Conservation (phyloP, 2,113 vertebrate genomes). For the Pterocles orientalis region DNA sequence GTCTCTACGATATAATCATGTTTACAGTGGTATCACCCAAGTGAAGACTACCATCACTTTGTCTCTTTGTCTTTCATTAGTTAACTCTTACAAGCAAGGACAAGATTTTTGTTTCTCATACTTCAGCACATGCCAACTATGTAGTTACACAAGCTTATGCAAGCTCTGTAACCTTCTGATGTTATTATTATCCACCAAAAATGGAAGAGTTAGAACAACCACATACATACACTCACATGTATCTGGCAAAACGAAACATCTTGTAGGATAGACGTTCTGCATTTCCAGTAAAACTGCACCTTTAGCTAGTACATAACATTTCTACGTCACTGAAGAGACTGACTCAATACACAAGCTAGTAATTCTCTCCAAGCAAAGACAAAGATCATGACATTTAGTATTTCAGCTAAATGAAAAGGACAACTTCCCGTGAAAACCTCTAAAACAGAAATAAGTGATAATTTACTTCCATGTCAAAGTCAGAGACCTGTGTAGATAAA, state of each 20-base stretch:
- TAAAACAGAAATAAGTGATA: not conserved
- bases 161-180: not conserved
- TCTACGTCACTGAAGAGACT: not conserved
- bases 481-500: not conserved
- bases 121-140: not conserved
- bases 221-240: not conserved
- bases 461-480: not conserved
- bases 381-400: not conserved
- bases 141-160: not conserved
- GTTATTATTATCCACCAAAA: not conserved
- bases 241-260: not conserved
- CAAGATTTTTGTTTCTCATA: not conserved
- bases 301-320: not conserved
- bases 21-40: not conserved
- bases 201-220: not conserved
- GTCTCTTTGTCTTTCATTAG: not conserved
- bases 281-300: not conserved
- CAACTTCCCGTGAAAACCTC: not conserved
- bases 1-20: not conserved
- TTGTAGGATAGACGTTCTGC: not conserved
- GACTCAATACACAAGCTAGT: not conserved
- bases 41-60: not conserved
- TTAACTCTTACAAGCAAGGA: not conserved
- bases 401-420: not conserved
- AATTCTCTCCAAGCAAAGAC: not conserved